Evolutionary conservation across 2,888 invertebrate species (phyloP).

Genomic region (Tiphia femorata): DNA sequence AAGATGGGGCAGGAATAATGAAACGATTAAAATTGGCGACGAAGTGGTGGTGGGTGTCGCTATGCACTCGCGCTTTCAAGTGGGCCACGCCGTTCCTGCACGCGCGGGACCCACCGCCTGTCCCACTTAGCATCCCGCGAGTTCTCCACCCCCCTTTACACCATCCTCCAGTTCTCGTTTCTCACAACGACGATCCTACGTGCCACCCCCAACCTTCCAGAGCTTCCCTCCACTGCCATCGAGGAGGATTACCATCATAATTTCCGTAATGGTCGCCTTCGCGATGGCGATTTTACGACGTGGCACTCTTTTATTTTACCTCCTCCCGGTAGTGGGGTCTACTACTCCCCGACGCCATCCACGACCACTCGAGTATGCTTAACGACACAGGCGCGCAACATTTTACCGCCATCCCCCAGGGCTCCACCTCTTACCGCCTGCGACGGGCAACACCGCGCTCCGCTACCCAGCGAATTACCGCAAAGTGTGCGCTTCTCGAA

Average conservation of each 20-base stretch:
- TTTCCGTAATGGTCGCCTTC: constrained; percentile 19
- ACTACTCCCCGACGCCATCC: constrained; percentile 21
- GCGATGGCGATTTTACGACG: constrained; percentile 11
- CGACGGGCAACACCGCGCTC: too few species aligned
- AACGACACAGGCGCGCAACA: background rate
- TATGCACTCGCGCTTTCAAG: too few species aligned
- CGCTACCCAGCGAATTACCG: too few species aligned
- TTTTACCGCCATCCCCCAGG: background rate
- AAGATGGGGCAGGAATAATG: constrained; percentile 9
- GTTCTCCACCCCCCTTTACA: too few species aligned
- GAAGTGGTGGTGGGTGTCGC: too few species aligned
- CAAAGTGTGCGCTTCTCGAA: too few species aligned
- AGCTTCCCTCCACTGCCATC: too few species aligned
- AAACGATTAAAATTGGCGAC: constrained; percentile 15
- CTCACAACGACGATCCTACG: background rate
- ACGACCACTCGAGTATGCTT: constrained; percentile 1
- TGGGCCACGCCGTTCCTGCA: too few species aligned
- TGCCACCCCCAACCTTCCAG: background rate
- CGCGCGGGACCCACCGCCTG: background rate
- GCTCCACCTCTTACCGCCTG: too few species aligned
- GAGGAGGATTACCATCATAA: constrained; percentile 25
- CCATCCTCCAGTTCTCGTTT: too few species aligned
- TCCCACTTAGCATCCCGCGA: too few species aligned
- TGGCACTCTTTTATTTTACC: constrained; percentile 26
- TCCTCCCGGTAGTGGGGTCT: constrained; percentile 15